These are phyloP conservation scores for Brachionus koreanus DNA, from an alignment of 1,140 invertebrate genomes.

Conservation along the genomic window DNA sequence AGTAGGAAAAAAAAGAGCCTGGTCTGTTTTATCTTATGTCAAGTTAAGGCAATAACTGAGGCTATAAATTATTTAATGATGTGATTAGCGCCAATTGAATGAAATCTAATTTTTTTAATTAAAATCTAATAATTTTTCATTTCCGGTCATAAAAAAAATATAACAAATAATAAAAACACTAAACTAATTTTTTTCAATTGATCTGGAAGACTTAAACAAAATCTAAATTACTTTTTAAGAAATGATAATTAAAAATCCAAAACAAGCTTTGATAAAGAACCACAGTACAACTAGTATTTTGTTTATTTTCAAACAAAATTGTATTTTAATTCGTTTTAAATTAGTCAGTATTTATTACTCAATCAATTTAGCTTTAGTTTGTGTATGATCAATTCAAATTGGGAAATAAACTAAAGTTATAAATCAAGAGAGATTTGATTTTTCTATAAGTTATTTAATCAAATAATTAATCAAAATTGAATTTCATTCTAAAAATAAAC, in stretches of 20 bases:
- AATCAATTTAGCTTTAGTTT: background rate
- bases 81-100: background rate
- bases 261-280: background rate
- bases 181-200: background rate
- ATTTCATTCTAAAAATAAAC: background rate
- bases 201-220: background rate
- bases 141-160: background rate
- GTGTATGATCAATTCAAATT: background rate
- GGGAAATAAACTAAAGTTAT: background rate
- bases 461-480: constrained; percentile 5
- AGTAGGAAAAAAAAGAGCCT: background rate
- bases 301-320: background rate
- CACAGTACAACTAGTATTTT: background rate
- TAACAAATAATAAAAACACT: background rate
- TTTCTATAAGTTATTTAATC: background rate
- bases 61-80: background rate
- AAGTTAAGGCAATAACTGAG: background rate
- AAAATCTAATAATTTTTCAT: background rate
- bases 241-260: background rate
- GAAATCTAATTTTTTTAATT: background rate
- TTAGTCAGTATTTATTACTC: background rate
- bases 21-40: background rate
- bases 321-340: background rate
- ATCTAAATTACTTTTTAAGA: background rate
- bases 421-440: constrained; percentile 8